Percentiles rank a stretch among this genome's conserved stretches.
These are phyloP conservation scores for Ectemnius lituratus DNA, from an alignment of 2,888 invertebrate genomes.

Conservation along the genomic window DNA sequence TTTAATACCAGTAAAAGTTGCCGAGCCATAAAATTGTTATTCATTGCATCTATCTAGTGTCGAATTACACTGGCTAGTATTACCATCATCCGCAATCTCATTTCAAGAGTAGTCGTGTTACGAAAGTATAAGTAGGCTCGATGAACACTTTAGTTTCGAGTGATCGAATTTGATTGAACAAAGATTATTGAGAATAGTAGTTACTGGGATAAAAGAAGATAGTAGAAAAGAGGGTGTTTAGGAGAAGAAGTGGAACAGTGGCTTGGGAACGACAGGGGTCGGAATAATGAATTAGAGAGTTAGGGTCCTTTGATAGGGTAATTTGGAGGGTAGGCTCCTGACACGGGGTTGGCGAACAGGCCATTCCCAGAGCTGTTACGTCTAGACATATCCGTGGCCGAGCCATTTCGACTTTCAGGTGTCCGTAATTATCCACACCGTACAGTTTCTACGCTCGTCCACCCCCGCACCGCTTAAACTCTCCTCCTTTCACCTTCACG, in stretches of 20 bases:
- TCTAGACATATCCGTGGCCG: slow-evolving; percentile 67
- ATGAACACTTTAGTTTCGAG: no score
- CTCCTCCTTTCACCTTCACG: slow-evolving; percentile 61
- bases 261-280: slow-evolving; percentile 36
- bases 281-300: slow-evolving; percentile 56
- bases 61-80: no score
- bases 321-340: slow-evolving; percentile 63
- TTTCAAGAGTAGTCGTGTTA: no score
- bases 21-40: no score
- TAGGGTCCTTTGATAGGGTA: slow-evolving; percentile 68
- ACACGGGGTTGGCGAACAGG: slow-evolving; percentile 65
- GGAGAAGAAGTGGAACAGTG: slow-evolving; percentile 41
- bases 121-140: no score
- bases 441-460: slow-evolving; percentile 53
- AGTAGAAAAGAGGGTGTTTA: no score
- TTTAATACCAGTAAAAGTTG: no score
- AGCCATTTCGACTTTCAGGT: slow-evolving; percentile 72
- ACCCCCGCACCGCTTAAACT: slow-evolving; percentile 52
- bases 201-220: no score
- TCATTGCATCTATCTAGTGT: no score
- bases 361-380: slow-evolving; percentile 65
- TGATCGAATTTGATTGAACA: no score
- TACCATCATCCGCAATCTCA: no score
- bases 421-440: slow-evolving; percentile 69
- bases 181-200: no score